These are phyloP conservation scores for Elaeidobius kamerunicus DNA, from an alignment of 2,888 invertebrate genomes.

Conservation along the genomic window DNA sequence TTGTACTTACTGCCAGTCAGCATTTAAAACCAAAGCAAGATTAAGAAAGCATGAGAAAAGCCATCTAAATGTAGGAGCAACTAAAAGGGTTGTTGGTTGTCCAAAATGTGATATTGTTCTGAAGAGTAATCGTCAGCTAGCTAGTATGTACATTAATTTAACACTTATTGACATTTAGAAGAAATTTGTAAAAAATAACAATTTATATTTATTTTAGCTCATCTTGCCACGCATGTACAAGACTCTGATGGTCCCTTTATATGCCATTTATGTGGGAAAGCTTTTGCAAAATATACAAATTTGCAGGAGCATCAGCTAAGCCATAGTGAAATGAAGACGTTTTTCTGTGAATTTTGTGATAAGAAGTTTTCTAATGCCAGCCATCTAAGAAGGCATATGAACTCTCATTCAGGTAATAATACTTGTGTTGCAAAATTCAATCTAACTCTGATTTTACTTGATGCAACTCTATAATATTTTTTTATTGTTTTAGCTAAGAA, in stretches of 20 bases:
- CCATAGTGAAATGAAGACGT: slow-evolving; percentile 38
- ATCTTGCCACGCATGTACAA: slow-evolving; percentile 23
- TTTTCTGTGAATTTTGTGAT: slow-evolving; percentile 42
- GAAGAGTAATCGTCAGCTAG: slow-evolving; percentile 40
- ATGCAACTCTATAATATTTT: too few relatives aligned
- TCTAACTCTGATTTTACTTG: too few relatives aligned
- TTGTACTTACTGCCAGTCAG: slow-evolving; percentile 43
- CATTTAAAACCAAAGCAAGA: slow-evolving; percentile 44
- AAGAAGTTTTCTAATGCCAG: slow-evolving; percentile 41
- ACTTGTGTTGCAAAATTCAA: not conserved
- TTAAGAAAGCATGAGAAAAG: slow-evolving; percentile 43
- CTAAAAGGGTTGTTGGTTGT: slow-evolving; percentile 40
- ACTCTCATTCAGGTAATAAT: slow-evolving; percentile 42
- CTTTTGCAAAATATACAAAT: slow-evolving; percentile 39
- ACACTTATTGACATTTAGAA: too few relatives aligned
- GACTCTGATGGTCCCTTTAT: slow-evolving; percentile 37
- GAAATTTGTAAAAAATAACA: too few relatives aligned
- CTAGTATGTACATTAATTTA: too few relatives aligned
- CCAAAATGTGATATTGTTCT: slow-evolving; percentile 41
- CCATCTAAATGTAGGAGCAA: slow-evolving; percentile 36
- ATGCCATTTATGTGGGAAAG: slow-evolving; percentile 42
- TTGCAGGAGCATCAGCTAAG: slow-evolving; percentile 40
- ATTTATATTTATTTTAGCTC: slow-evolving; percentile 14
- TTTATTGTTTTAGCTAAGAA: too few relatives aligned
- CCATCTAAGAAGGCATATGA: slow-evolving; percentile 43